Percentiles rank a stretch among this genome's conserved stretches.
Evolutionary conservation across 2,888 invertebrate genomes (phyloP).

Genomic region (Hemistola chrysoprasaria): DNA sequence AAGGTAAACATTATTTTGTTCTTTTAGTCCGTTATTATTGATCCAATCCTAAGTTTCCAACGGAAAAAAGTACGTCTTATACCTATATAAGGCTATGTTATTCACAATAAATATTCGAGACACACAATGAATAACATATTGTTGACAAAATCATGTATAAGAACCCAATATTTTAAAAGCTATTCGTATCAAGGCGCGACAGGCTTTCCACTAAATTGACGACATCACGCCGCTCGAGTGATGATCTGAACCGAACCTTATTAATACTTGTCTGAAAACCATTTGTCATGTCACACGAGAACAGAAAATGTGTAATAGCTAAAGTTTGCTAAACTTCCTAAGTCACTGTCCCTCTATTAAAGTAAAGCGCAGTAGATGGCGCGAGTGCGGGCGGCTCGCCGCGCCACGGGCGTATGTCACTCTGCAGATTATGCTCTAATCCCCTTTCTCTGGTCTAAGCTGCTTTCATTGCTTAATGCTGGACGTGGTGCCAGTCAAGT

Average conservation of each 20-base stretch:
- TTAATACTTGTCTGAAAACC: too few relatives aligned
- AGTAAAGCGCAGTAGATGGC: conserved; percentile 10
- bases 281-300: background rate
- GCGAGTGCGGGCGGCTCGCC: conserved; percentile 16
- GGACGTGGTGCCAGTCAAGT: conserved; percentile 69
- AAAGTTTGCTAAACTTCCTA: conserved; percentile 8
- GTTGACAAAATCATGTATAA: too few relatives aligned
- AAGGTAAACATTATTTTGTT: conserved; percentile 41
- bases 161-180: too few relatives aligned
- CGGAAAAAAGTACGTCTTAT: too few relatives aligned
- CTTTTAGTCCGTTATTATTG: background rate
- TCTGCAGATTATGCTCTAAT: conserved; percentile 75
- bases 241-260: too few relatives aligned
- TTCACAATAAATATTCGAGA: too few relatives aligned
- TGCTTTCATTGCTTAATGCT: conserved; percentile 75
- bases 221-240: too few relatives aligned
- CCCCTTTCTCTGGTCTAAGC: conserved; percentile 74
- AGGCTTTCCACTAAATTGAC: too few relatives aligned
- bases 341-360: conserved; percentile 14
- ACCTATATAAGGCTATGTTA: too few relatives aligned
- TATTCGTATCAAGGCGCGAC: too few relatives aligned
- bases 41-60: too few relatives aligned
- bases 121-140: too few relatives aligned
- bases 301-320: conserved; percentile 4
- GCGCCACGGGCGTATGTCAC: conserved; percentile 72